Conservation (phyloP, 2,113 vertebrate genomes). For the Caranx melampygus region DNA sequence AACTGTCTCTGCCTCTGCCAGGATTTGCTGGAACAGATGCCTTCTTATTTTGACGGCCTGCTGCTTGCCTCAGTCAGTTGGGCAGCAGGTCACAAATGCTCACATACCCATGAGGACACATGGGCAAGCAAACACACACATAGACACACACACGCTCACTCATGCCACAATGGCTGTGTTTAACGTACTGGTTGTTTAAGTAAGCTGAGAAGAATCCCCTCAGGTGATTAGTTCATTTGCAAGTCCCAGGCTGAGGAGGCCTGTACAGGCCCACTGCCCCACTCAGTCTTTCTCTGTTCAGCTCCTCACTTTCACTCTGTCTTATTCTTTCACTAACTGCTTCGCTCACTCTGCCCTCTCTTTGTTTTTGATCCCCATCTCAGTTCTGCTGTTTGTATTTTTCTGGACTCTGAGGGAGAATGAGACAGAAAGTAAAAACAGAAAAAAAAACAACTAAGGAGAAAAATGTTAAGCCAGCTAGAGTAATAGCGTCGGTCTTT, state of each 20-base stretch:
- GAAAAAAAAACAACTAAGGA: conserved; percentile 36
- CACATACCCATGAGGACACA: conserved; percentile 55
- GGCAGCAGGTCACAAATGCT: conserved; percentile 73
- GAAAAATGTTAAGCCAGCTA: conserved; percentile 71
- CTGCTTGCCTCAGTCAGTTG: conserved; percentile 70
- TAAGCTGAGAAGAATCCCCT: conserved; percentile 82
- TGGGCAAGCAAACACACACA: conserved; percentile 5
- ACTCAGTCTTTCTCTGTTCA: conserved; percentile 34
- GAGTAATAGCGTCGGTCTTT: conserved; percentile 76
- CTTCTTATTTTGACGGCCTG: conserved; percentile 72
- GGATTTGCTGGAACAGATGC: conserved; percentile 73
- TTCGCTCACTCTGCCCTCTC: conserved; percentile 25
- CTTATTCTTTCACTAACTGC: conserved; percentile 22
- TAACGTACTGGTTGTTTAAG: conserved; percentile 81
- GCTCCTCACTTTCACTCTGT: conserved; percentile 31
- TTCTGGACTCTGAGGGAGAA: conserved; percentile 37
- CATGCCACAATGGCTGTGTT: conserved; percentile 63
- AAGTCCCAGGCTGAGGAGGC: conserved; percentile 56
- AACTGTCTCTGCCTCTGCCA: conserved; percentile 68
- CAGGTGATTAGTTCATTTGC: conserved; percentile 83
- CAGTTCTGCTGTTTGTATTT: conserved; percentile 64
- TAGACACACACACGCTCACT: conserved; percentile 32
- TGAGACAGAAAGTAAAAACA: conserved; percentile 20
- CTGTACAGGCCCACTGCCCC: conserved; percentile 41
- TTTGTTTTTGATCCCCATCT: not conserved